Base-by-base conservation (phyloP, 2,113 vertebrate species). In the Ameiurus melas region DNA sequence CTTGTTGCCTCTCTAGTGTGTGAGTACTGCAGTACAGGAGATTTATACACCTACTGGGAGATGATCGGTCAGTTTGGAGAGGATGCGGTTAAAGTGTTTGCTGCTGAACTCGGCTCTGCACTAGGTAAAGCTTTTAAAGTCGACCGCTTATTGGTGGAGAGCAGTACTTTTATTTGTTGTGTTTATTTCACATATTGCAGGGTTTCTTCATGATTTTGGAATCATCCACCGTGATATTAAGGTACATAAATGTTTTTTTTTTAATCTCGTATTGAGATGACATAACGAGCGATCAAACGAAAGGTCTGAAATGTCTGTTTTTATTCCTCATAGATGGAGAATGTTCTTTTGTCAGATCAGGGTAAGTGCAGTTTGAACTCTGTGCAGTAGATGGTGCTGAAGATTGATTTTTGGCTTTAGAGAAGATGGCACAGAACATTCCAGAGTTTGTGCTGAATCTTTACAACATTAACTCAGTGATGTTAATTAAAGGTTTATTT, bases 141-240 rank as follows among this genome's bases (percentile, higher is more conserved):
- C 25, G 1, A 19, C 25, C 36, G 27, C 12, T 39, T 75, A 14
- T 33, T 8, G 3, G 51, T 33, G 16, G 4, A 70, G 8, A 55
- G 12, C 17, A 0, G 39, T 47, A n/a, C 5, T 9, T 64, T 60
- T 19, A 27, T 53, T 30, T 13, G 8, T 43, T 58, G 55, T 1
- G 60, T 30, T 39, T 64, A 9, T 51, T 1, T 13, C 47, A n/a
- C 27, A n/a, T 17, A 9, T 89, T 86, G 14, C 92, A 99, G 98
- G 96, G 8, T 99, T 98, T 91, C 96, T 99, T 71, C 98, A 99
- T 3, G 96, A 98, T 91, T 93, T 98, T 95, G 98, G 97, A 8
- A 95, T 99, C 85, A 96, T 99, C 84, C 98, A 99, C 91, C 95
- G 98, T 90, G 98, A 99, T 0, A 94, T 99, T 71, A 99, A 99